Base-by-base conservation (phyloP, 2,113 vertebrate species). In the Helogale parvula region DNA sequence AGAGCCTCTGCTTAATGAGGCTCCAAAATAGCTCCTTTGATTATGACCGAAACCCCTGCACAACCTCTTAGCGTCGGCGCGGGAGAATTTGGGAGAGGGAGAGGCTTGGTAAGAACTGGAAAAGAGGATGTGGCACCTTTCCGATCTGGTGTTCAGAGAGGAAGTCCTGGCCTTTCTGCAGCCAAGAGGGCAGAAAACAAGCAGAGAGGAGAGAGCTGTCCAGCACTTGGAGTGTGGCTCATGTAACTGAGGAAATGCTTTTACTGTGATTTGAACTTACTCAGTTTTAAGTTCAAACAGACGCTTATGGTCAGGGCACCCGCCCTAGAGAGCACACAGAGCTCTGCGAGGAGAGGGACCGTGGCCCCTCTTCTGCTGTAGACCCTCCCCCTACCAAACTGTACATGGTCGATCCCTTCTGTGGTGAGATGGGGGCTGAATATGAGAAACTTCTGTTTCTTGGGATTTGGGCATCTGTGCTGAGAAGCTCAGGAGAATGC, bases 401-500 rank as follows among this genome's bases (percentile, higher is more conserved):
- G 7, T 4, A 74, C 50, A 69, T 9, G 21, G 2, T 72, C 90
- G 79, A 63, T 71, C 21, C 83, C 72, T 41, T 47, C 50, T 66
- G 17, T 60, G 47, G 25, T 23, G 82, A 91, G 19, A 88, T 66
- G 45, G 63, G 68, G n/a, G 52, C 10, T 14, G 10, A 86, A 57
- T 41, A 7, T 45, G 45, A 90, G 38, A n/a, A 74, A 69, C 80
- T 54, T 60, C 29, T 47, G 23, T 80, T 80, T 69, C 77, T 54
- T 3, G 93, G 38, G 65, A 57, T 57, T 90, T 90, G 63, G 23
- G 6, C n/a, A 52, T 84, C 82, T 69, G 31, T 63, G 45, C 52
- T 79, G 57, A 66, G 72, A 76, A 83, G 47, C 68, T 93, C 60
- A 88, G 76, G 76, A 98, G 45, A 74, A 63, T 96, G 84, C 79